phyloP scores from a whole-genome alignment of 2,888 invertebrate species.

The Zootermopsis nevadensis region DNA sequence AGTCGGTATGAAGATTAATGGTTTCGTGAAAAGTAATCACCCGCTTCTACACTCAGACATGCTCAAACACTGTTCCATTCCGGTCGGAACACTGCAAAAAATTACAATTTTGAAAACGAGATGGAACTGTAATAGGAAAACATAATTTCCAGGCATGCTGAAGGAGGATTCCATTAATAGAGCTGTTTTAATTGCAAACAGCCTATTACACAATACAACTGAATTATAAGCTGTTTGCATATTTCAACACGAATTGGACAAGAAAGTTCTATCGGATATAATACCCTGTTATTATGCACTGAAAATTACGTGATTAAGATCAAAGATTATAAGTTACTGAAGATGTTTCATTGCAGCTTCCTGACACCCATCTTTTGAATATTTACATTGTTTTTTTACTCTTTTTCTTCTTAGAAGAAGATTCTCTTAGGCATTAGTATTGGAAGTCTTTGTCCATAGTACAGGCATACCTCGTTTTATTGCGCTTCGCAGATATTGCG shows the following conservation, averaged over 20 bases:
- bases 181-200: background rate
- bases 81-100: background rate
- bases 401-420: no score
- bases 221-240: background rate
- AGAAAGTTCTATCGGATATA: background rate
- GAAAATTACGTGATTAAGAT: background rate
- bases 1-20: slow-evolving; percentile 16
- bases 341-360: background rate
- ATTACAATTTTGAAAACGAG: background rate
- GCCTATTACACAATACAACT: background rate
- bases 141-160: background rate
- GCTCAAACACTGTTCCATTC: background rate
- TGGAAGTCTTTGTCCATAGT: no score
- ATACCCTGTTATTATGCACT: background rate
- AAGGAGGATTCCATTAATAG: slow-evolving; percentile 11
- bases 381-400: no score
- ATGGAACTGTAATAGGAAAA: slow-evolving; percentile 16
- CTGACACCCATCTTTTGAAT: background rate
- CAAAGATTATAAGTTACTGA: background rate
- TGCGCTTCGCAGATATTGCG: no score
- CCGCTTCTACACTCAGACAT: background rate
- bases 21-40: slow-evolving; percentile 1
- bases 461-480: no score
- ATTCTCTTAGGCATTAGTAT: no score
- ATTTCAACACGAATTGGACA: background rate